Evolutionary conservation across 2,797 vertebrate genomes (phyloP).

Genomic region (Sebastiscus albofasciatus): DNA sequence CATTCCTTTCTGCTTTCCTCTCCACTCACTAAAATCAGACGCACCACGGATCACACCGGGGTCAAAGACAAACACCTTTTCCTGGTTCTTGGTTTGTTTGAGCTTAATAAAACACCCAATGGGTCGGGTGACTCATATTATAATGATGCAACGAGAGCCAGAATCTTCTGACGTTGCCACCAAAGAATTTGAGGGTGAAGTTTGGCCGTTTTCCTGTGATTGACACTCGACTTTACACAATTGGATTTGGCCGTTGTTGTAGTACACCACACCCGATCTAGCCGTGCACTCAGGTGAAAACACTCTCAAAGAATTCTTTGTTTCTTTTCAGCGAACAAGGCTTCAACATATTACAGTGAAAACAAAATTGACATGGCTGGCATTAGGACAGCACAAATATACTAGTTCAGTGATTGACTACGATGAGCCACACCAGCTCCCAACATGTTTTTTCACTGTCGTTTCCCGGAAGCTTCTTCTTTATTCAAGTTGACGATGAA

Average conservation of each 20-base stretch:
- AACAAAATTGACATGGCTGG: not conserved
- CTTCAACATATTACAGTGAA: not conserved
- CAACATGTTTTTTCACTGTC: not conserved
- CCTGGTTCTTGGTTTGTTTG: constrained; percentile 17
- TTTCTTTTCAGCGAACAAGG: not conserved
- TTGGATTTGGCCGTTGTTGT: not conserved
- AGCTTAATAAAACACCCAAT: constrained; percentile 1
- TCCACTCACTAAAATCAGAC: constrained; percentile 23
- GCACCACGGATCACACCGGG: constrained; percentile 14
- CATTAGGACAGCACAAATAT: not conserved
- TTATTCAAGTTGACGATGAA: not conserved
- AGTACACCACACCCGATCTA: not conserved
- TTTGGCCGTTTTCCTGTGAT: not conserved
- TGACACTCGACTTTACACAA: not conserved
- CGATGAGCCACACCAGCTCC: not conserved
- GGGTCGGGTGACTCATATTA: not conserved
- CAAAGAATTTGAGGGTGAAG: constrained; percentile 1
- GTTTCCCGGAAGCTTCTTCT: not conserved
- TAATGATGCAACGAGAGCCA: constrained; percentile 21
- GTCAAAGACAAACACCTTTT: constrained; percentile 34
- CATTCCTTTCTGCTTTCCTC: constrained; percentile 48
- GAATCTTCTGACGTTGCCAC: not conserved
- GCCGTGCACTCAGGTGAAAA: constrained; percentile 8
- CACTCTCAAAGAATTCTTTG: not conserved
- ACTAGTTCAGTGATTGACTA: not conserved